Conservation (phyloP, 2,113 vertebrate genomes). For the Crocuta crocuta region DNA sequence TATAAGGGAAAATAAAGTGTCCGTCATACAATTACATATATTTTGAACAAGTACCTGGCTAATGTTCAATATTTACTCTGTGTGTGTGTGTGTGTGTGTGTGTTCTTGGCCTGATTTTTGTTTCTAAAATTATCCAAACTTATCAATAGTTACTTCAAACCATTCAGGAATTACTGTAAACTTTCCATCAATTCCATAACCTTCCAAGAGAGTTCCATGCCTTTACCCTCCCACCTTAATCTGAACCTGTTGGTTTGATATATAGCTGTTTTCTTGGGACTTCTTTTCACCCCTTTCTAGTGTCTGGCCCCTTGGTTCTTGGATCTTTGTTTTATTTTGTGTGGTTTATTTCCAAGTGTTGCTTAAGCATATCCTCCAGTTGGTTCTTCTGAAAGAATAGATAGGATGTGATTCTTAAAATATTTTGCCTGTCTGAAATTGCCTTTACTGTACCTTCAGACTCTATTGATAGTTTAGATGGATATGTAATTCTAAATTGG, state of each 20-base stretch:
- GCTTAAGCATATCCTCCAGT: background rate
- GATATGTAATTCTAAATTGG: background rate
- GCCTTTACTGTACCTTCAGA: background rate
- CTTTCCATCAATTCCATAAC: background rate
- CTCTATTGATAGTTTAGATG: background rate
- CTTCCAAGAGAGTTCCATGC: background rate
- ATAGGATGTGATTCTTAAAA: background rate
- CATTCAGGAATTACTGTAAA: background rate
- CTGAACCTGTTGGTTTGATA: background rate
- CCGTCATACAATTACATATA: background rate
- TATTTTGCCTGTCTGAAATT: slow-evolving; percentile 2
- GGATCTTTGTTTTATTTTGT: background rate
- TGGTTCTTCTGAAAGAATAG: background rate
- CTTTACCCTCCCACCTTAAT: too few relatives aligned
- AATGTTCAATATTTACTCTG: background rate
- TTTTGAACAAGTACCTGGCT: background rate
- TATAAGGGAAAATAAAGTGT: background rate
- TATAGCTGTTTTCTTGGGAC: background rate
- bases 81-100: background rate
- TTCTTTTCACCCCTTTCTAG: background rate
- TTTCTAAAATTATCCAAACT: background rate
- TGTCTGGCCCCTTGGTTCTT: background rate
- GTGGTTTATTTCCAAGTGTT: background rate
- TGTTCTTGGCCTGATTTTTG: background rate
- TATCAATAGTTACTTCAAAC: background rate